phyloP scores from a whole-genome alignment of 2,113 vertebrate genomes.

The Elephas maximus region DNA sequence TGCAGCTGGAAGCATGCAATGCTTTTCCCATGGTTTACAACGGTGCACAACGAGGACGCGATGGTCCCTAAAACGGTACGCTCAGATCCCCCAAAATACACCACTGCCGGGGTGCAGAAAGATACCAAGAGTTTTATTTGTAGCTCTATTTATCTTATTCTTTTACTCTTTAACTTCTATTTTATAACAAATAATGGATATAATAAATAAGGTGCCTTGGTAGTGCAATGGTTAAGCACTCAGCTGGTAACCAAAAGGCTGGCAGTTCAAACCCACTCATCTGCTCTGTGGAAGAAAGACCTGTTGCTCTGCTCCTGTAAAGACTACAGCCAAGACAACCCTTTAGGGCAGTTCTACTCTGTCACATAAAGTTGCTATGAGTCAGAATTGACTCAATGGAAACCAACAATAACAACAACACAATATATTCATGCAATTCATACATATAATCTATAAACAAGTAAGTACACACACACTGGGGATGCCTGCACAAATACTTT shows the following conservation, averaged over 20 bases:
- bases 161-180: not conserved
- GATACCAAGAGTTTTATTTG: not conserved
- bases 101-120: not conserved
- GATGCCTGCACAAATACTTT: not conserved
- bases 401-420: too few species aligned
- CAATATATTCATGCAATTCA: not conserved
- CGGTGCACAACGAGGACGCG: not conserved
- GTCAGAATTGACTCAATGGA: too few species aligned
- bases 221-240: too few species aligned
- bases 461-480: not conserved
- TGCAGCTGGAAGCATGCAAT: rapidly evolving
- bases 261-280: too few species aligned
- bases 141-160: not conserved
- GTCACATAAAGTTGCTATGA: too few species aligned
- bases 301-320: too few species aligned
- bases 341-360: too few species aligned
- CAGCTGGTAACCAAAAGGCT: too few species aligned
- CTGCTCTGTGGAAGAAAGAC: too few species aligned
- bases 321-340: too few species aligned
- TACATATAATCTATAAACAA: not conserved
- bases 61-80: not conserved
- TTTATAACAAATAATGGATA: too few species aligned
- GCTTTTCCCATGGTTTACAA: not conserved
- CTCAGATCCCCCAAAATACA: not conserved
- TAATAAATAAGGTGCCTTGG: too few species aligned